Conservation (phyloP, 2,888 invertebrate genomes). For the Norana najaformis region DNA sequence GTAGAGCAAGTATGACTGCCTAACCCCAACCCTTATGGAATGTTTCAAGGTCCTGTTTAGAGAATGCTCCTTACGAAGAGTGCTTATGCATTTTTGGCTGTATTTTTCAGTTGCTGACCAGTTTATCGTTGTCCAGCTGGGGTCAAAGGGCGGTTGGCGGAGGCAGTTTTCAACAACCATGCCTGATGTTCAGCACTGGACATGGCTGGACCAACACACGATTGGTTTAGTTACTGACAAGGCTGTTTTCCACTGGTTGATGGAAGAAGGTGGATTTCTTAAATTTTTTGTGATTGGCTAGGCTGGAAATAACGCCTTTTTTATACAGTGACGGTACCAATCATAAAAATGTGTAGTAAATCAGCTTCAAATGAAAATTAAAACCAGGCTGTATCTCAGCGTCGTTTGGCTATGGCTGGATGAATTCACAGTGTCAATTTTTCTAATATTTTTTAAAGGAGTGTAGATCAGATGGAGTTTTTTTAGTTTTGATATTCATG, state of each 20-base stretch:
- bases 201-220: slow-evolving; percentile 58
- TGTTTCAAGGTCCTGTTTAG: no score
- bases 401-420: no score
- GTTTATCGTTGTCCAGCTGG: slow-evolving; percentile 28
- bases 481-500: no score
- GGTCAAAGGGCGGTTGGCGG: slow-evolving; percentile 24
- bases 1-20: no score
- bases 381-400: no score
- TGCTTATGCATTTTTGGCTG: background rate
- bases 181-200: slow-evolving; percentile 52
- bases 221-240: slow-evolving; percentile 60
- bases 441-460: no score
- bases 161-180: slow-evolving; percentile 31
- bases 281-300: background rate
- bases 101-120: slow-evolving; percentile 34
- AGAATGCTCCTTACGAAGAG: background rate
- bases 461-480: no score
- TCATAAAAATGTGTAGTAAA: no score
- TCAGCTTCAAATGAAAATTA: no score
- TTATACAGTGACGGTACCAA: no score
- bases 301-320: background rate
- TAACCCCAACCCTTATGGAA: no score
- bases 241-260: slow-evolving; percentile 59
- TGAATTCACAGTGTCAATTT: no score
- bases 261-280: slow-evolving; percentile 53